A percentile compares a stretch with the other conserved stretches of the same genome.
Evolutionary conservation across 2,888 invertebrate genomes (phyloP).

Genomic region (Eueremaeus valkanovi): DNA sequence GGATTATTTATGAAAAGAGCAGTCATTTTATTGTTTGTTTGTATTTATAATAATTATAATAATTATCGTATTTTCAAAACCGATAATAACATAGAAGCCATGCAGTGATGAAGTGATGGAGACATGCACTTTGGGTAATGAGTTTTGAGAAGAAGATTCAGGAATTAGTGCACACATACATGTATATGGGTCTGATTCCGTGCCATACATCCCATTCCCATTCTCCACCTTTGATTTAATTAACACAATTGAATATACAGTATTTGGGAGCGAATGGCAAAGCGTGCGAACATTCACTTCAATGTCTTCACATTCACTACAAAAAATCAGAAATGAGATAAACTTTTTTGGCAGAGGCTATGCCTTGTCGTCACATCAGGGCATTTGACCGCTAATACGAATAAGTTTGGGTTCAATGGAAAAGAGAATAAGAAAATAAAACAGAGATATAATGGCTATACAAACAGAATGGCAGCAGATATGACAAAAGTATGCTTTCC

Average conservation of each 20-base stretch:
- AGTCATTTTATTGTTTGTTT: neutral
- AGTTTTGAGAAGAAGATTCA: conserved; percentile 1
- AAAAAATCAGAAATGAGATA: no score
- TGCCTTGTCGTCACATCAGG: neutral
- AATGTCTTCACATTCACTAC: neutral
- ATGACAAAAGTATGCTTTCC: no score
- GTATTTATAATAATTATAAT: neutral
- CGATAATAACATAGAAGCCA: neutral
- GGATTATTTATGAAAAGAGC: neutral
- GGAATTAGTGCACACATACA: neutral
- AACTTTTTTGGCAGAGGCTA: neutral
- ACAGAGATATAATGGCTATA: neutral
- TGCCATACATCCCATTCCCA: conserved; percentile 9
- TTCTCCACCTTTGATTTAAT: conserved; percentile 26
- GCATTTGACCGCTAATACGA: neutral
- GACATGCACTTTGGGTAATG: conserved; percentile 10
- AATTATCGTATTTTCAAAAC: neutral
- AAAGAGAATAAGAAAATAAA: neutral
- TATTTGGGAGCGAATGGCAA: neutral
- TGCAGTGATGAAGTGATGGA: neutral
- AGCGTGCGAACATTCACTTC: neutral
- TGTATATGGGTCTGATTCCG: neutral
- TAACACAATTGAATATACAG: neutral
- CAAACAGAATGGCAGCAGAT: neutral
- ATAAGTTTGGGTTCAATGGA: neutral